These are phyloP conservation scores for Chionis minor DNA, from an alignment of 2,113 vertebrate species.

Conservation along the genomic window DNA sequence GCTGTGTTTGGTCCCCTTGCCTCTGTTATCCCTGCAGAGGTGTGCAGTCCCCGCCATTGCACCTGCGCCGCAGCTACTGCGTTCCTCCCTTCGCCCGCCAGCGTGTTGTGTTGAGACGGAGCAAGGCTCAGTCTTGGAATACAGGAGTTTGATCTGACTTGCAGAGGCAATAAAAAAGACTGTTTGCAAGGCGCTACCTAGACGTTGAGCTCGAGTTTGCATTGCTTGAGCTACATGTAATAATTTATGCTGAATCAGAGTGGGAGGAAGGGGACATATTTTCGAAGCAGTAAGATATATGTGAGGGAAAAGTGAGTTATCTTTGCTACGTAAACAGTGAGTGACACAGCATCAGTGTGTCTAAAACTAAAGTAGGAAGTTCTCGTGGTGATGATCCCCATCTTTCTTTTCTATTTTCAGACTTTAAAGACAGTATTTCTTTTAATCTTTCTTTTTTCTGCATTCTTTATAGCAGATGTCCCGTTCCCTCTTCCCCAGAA, in stretches of 20 bases:
- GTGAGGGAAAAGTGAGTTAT: background rate
- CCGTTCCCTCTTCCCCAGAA: background rate
- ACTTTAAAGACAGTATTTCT: background rate
- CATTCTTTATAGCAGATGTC: background rate
- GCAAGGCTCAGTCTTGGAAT: background rate
- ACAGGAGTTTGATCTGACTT: background rate
- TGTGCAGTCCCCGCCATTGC: accelerated
- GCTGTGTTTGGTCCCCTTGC: background rate
- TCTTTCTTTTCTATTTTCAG: background rate
- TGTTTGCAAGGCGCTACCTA: background rate
- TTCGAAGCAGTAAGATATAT: background rate
- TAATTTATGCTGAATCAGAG: background rate
- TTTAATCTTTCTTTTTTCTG: background rate
- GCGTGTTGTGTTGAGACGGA: background rate
- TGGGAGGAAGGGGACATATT: background rate
- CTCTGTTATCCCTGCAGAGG: background rate
- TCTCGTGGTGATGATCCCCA: background rate
- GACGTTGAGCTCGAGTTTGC: background rate
- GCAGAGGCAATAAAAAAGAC: background rate
- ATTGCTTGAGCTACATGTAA: background rate
- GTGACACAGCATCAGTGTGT: accelerated
- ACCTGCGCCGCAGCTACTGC: accelerated
- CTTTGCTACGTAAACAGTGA: background rate
- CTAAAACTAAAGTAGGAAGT: background rate
- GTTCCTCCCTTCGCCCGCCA: background rate